Base-by-base conservation (phyloP, 2,888 invertebrate species). In the Endomychus coccineus region DNA sequence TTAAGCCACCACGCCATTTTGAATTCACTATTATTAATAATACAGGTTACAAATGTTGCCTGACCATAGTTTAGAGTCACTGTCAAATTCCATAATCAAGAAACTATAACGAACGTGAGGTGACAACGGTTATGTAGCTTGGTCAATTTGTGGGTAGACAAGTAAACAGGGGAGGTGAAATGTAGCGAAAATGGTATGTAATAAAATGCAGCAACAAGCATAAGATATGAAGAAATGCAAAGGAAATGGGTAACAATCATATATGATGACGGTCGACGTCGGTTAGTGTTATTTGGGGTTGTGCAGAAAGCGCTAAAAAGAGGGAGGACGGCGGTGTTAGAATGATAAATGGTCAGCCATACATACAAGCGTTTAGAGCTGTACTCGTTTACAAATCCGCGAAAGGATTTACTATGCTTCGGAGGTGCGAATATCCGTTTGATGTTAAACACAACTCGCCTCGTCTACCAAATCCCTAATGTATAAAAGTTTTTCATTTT, bases 341-440 rank as follows among this genome's bases (percentile, higher is more conserved):
- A 62, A 64, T 66, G 66, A 66, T 64, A 64, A 64, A 66, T 66
- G 66, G 66, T 64, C 64, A 64, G 61, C 62, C 62, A 61, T 62
- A 63, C 55, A 61, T 63, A 64, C 55, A 60, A 60, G 31, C 37
- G 61, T 59, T 64, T 61, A 62, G 59, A 55, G 55, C 57, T 54
- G 56, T 55, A 59, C 61, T 64, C 61, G 62, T 61, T 62, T 62
- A 62, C 61, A 64, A 65, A 64, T 64, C 65, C 64, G 56, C 55
- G 56, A 63, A 64, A 62, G 64, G 66, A 64, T 66, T 65, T 64
- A 61, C 55, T 54, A 56, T 55, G 58, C 56, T 60, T 56, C 51
- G 48, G 54, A 61, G 62, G 59, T 61, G 59, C 51, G 55, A 61
- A 54, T 55, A 52, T 50, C 54, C 56, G 54, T 55, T 58, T 52